These are phyloP conservation scores for Bombus haemorrhoidalis DNA, from an alignment of 1,140 invertebrate species.

Conservation along the genomic window DNA sequence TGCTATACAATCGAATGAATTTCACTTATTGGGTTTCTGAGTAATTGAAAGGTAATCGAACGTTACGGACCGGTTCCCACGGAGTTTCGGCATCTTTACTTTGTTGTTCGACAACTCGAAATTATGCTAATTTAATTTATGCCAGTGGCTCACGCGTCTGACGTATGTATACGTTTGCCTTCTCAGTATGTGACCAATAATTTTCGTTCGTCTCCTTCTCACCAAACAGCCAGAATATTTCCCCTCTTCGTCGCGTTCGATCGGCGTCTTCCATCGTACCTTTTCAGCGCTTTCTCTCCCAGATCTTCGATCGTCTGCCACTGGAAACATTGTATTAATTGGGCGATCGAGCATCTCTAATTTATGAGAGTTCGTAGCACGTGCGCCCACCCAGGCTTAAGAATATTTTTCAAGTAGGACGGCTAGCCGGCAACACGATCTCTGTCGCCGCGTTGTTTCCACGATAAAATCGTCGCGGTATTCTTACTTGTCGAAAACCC, in stretches of 20 bases:
- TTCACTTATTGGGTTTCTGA: neutral
- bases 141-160: conserved; percentile 61
- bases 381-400: conserved; percentile 51
- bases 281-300: conserved; percentile 40
- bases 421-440: conserved; percentile 20
- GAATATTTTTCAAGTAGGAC: conserved; percentile 51
- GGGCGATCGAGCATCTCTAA: conserved; percentile 63
- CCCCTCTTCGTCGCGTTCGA: neutral
- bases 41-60: conserved; percentile 37
- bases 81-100: conserved; percentile 67
- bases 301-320: conserved; percentile 41
- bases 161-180: conserved; percentile 8
- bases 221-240: neutral
- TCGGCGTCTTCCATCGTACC: neutral
- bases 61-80: conserved; percentile 62
- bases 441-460: conserved; percentile 8
- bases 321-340: conserved; percentile 75
- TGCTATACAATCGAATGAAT: neutral
- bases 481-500: neutral
- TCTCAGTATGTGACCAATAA: conserved; percentile 44
- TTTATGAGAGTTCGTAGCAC: conserved; percentile 61
- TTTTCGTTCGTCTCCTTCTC: neutral
- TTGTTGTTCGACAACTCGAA: conserved; percentile 66
- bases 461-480: conserved; percentile 40
- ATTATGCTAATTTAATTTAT: conserved; percentile 79